These are phyloP conservation scores for Gymnothorax reevesii DNA, from an alignment of 2,797 vertebrate genomes.

Conservation along the genomic window DNA sequence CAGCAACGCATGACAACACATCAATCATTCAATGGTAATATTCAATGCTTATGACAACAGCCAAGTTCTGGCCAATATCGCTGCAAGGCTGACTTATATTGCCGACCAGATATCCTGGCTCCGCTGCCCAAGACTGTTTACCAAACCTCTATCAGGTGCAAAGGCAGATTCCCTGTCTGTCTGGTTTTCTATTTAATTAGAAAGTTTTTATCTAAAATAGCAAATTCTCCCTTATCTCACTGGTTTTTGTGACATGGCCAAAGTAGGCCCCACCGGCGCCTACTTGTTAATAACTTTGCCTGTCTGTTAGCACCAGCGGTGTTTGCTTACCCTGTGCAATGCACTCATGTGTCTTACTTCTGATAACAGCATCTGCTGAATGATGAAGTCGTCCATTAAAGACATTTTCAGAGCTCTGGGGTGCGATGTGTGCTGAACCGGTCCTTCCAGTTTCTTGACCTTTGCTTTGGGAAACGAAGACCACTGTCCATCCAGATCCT, in stretches of 20 bases:
- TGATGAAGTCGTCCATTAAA: background rate
- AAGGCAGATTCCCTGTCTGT: too few species aligned
- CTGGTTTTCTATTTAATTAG: too few species aligned
- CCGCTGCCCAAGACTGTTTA: too few species aligned
- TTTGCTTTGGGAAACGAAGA: conserved; percentile 31
- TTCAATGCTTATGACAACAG: background rate
- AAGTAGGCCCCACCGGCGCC: too few species aligned
- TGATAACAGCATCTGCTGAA: background rate
- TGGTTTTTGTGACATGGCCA: background rate
- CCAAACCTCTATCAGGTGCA: too few species aligned
- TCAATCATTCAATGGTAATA: too few species aligned
- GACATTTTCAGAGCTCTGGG: background rate
- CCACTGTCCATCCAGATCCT: conserved; percentile 16
- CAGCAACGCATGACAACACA: too few species aligned
- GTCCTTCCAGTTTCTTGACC: conserved; percentile 8
- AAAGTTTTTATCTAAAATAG: background rate
- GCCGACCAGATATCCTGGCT: too few species aligned
- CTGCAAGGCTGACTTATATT: background rate
- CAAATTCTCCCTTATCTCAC: background rate
- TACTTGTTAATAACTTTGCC: background rate
- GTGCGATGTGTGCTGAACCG: background rate
- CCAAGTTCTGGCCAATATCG: background rate
- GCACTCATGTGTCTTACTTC: background rate
- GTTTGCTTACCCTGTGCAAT: too few species aligned
- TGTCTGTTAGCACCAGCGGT: too few species aligned